These are phyloP conservation scores for Dicycla oo DNA, from an alignment of 2,888 invertebrate genomes.

Conservation along the genomic window DNA sequence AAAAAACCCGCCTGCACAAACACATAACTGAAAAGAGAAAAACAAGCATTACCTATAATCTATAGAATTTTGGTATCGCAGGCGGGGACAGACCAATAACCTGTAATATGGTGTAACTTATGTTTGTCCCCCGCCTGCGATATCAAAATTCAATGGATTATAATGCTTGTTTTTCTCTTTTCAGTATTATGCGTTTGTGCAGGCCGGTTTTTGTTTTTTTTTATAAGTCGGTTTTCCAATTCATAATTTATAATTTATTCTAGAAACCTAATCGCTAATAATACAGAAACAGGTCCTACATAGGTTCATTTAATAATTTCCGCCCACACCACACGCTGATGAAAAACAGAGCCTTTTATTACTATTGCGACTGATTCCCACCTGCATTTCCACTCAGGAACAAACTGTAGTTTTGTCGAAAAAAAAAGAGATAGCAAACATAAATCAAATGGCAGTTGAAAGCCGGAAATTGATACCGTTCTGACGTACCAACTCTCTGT, in stretches of 20 bases:
- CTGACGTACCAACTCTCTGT: constrained; percentile 72
- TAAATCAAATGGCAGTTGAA: constrained; percentile 83
- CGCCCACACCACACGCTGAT: constrained; percentile 7
- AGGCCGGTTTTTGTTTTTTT: too few relatives aligned
- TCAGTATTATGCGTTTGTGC: too few relatives aligned
- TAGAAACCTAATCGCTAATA: background rate
- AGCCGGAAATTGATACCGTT: constrained; percentile 87
- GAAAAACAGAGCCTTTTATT: constrained; percentile 40
- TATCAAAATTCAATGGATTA: too few relatives aligned
- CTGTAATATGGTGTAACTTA: too few relatives aligned
- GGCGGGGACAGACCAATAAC: too few relatives aligned
- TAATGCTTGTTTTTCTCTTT: too few relatives aligned
- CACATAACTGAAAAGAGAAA: too few relatives aligned
- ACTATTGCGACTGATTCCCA: constrained; percentile 44
- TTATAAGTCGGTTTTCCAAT: background rate
- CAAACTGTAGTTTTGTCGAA: constrained; percentile 65
- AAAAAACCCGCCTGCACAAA: too few relatives aligned
- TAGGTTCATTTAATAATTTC: constrained; percentile 19
- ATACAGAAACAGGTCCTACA: background rate
- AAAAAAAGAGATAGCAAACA: constrained; percentile 79
- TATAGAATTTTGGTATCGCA: too few relatives aligned
- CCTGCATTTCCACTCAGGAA: constrained; percentile 52
- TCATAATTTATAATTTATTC: background rate
- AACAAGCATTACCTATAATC: too few relatives aligned
- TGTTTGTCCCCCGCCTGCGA: too few relatives aligned